phyloP scores from a whole-genome alignment of 2,113 vertebrate genomes.

The Hydrochoerus hydrochaeris region DNA sequence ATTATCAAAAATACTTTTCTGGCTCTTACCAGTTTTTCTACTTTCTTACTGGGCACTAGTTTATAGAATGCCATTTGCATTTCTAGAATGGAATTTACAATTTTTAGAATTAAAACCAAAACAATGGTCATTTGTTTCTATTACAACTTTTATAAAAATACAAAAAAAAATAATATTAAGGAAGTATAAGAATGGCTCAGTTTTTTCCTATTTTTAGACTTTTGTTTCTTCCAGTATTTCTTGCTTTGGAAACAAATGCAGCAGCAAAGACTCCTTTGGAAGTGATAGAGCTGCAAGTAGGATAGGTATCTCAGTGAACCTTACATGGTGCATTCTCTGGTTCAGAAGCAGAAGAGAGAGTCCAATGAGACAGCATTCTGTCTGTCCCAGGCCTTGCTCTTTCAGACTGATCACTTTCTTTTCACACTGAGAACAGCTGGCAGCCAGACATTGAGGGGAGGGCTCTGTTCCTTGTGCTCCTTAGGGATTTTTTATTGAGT shows the following conservation, averaged over 20 bases:
- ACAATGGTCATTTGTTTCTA: constrained; percentile 79
- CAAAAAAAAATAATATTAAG: constrained; percentile 82
- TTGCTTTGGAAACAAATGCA: constrained; percentile 80
- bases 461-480: constrained; percentile 80
- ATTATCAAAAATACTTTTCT: constrained; percentile 64
- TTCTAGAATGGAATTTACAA: constrained; percentile 62
- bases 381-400: constrained; percentile 47
- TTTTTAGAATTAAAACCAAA: constrained; percentile 75
- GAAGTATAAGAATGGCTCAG: constrained; percentile 80
- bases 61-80: constrained; percentile 58
- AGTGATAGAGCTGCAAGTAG: constrained; percentile 81
- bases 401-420: constrained; percentile 56
- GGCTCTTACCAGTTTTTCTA: constrained; percentile 14
- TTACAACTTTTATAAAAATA: constrained; percentile 77
- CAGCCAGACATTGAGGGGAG: constrained; percentile 86
- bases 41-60: constrained; percentile 24
- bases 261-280: constrained; percentile 85
- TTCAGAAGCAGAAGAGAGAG: constrained; percentile 74
- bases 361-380: neutral
- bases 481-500: constrained; percentile 86
- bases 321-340: constrained; percentile 83
- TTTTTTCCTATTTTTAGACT: constrained; percentile 85
- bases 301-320: constrained; percentile 81
- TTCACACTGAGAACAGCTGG: constrained; percentile 88
- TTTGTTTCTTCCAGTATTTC: constrained; percentile 84